Base-by-base conservation (phyloP, 2,888 invertebrate species). In the Pinctada fucata region DNA sequence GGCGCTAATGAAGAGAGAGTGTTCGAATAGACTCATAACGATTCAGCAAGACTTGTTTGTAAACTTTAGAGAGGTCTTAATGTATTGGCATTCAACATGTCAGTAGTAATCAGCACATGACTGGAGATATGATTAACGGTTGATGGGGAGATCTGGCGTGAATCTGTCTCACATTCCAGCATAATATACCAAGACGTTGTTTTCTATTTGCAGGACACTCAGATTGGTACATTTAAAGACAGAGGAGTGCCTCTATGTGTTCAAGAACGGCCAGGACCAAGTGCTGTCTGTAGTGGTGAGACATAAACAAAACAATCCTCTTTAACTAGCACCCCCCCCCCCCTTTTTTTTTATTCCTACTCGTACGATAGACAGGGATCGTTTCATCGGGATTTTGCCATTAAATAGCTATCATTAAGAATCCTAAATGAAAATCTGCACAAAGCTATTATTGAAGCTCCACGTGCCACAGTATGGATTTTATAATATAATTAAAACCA, bases 181-280 rank as follows among this genome's bases (percentile, higher is more conserved):
- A 31, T 31, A 31, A 31, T 31, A 31, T 31, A 31, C 31, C 31
- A 31, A 31, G 31, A 31, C 31, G 31, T 31, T 31, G 58, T 68
- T 70, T 64, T 65, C 70, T 70, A 50, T 50, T 86, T 87, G 65
- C 86, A 89, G 89, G 84, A 87, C 87, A 10, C 75, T 89, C 49
- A 76, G 88, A 65, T 81, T 89, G 78, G 85, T 84, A 64, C 85
- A 88, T 79, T 83, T 89, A 45, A 71, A 85, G 31, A 83, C 84
- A 2, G 86, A 82, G 45, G 82, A 86, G 64, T 87, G 88, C 79
- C 63, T 87, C 45, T 79, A 81, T 13, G 83, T 85, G 16, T 88
- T 88, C 79, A 75, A 77, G 65, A 86, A 83, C 45, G 72, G 81
- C 70, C 81, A 82, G 69, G 82, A 85, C 16, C 83, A 82, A 4